Evolutionary conservation across 1,140 invertebrate genomes (phyloP).

Genomic region (Drepana arcuata): DNA sequence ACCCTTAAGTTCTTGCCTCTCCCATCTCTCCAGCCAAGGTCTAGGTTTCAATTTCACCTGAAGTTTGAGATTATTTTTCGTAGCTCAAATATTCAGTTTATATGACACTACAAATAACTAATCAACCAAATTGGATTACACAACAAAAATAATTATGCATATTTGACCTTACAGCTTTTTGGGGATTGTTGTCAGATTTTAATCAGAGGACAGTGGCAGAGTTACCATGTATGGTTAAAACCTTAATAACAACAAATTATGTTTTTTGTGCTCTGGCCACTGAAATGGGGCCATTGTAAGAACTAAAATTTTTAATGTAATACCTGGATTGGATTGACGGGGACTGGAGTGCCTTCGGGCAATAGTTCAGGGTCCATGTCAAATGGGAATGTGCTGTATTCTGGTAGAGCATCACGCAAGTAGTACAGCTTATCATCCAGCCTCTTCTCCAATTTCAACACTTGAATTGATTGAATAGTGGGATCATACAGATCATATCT

Average conservation of each 20-base stretch:
- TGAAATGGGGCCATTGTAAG: too few species aligned
- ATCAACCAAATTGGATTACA: too few species aligned
- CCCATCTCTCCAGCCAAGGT: conserved; percentile 92
- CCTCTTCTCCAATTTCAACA: conserved; percentile 92
- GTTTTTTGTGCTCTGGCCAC: too few species aligned
- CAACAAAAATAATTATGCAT: too few species aligned
- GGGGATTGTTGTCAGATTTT: too few species aligned
- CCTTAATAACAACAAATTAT: too few species aligned
- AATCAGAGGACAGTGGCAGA: too few species aligned
- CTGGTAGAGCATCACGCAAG: conserved; percentile 91
- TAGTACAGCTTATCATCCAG: conserved; percentile 93
- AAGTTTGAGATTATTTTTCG: conserved; percentile 14
- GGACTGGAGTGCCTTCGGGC: conserved; percentile 84
- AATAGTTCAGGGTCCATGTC: conserved; percentile 91
- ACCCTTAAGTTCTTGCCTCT: conserved; percentile 85
- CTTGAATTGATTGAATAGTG: conserved; percentile 90
- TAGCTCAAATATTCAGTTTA: background rate
- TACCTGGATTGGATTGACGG: conserved; percentile 91
- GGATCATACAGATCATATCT: conserved; percentile 96
- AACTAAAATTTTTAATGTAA: conserved; percentile 3
- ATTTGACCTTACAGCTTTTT: too few species aligned
- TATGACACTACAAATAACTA: too few species aligned
- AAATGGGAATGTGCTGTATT: conserved; percentile 94
- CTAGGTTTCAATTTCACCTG: conserved; percentile 86
- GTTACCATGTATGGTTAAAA: too few species aligned